Evolutionary conservation across 2,797 vertebrate species (phyloP).

Genomic region (Anguilla obscura): DNA sequence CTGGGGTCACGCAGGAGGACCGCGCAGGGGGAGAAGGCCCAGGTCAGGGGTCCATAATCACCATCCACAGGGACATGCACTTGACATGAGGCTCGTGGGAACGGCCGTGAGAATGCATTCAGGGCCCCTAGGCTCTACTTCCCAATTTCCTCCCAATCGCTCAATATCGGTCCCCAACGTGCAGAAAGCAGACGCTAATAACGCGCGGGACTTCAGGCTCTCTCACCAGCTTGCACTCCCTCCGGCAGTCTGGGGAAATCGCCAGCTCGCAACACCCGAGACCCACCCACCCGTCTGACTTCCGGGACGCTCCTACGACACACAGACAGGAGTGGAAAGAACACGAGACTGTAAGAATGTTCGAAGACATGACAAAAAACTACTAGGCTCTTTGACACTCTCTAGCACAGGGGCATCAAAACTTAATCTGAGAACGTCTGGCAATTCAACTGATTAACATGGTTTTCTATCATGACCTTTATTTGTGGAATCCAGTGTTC

Average conservation of each 20-base stretch:
- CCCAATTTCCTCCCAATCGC: neutral
- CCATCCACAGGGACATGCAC: neutral
- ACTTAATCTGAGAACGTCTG: neutral
- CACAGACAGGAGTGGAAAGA: neutral
- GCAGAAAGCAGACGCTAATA: neutral
- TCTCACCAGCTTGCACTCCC: constrained; percentile 90
- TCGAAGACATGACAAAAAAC: neutral
- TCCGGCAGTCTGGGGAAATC: constrained; percentile 89
- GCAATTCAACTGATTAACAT: neutral
- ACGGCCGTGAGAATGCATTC: neutral
- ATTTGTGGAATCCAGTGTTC: neutral
- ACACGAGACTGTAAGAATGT: neutral
- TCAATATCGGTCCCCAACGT: neutral
- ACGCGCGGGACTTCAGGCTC: neutral
- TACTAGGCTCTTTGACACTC: too few relatives aligned
- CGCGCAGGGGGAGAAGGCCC: neutral
- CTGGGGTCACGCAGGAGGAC: constrained; percentile 1
- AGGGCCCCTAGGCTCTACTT: neutral
- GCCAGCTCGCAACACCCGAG: constrained; percentile 96
- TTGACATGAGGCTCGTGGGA: neutral
- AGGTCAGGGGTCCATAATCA: neutral
- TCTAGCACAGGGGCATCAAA: too few relatives aligned
- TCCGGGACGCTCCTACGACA: constrained; percentile 85
- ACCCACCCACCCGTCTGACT: constrained; percentile 95
- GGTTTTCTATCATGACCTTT: neutral